Conservation (phyloP, 92 coral and sea anemone species). For the Actinernus sp. region DNA sequence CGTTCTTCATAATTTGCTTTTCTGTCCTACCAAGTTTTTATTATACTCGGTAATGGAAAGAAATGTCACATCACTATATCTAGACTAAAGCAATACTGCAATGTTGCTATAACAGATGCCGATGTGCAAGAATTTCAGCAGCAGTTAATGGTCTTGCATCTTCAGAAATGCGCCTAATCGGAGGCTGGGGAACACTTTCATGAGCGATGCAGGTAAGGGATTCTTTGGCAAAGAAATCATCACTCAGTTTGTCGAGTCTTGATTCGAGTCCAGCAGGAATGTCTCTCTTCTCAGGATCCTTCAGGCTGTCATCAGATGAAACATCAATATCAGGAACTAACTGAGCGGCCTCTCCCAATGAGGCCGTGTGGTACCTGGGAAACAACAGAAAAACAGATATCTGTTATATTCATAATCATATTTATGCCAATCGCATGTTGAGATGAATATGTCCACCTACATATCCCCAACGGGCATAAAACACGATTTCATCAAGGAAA, state of each 20-base stretch:
- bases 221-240: constrained; percentile 69
- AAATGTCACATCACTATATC: too few relatives aligned
- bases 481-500: too few relatives aligned
- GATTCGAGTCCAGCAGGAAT: constrained; percentile 25
- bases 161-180: constrained; percentile 85
- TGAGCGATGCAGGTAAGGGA: constrained; percentile 64
- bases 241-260: constrained; percentile 75
- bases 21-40: too few relatives aligned
- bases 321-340: constrained; percentile 87
- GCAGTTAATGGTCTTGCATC: constrained; percentile 96
- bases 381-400: constrained; percentile 3
- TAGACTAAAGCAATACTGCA: too few relatives aligned
- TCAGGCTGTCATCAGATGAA: constrained; percentile 14
- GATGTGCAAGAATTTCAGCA: constrained; percentile 88
- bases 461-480: too few relatives aligned
- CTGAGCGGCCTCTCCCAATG: constrained; percentile 84
- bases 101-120: constrained; percentile 89
- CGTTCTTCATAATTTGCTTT: too few relatives aligned
- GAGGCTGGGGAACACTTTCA: constrained; percentile 81
- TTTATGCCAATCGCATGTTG: too few relatives aligned
- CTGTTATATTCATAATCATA: too few relatives aligned
- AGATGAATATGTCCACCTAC: too few relatives aligned
- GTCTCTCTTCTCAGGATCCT: neutral
- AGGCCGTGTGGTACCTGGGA: constrained; percentile 86
- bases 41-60: too few relatives aligned